Evolutionary conservation across 2,797 vertebrate genomes (phyloP).

Genomic region (Phoebastria nigripes): DNA sequence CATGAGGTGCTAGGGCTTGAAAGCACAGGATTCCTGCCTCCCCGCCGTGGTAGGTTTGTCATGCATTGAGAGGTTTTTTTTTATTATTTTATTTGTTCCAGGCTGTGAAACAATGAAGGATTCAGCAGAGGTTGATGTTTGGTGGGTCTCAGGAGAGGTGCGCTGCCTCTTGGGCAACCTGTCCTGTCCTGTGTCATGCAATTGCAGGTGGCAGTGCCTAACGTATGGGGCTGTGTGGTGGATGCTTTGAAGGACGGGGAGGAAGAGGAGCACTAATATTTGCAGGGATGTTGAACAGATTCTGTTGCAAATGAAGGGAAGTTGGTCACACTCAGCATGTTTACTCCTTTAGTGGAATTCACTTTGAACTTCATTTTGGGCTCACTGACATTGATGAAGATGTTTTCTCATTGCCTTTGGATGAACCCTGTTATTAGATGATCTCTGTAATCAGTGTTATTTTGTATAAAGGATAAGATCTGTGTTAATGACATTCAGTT

Average conservation of each 20-base stretch:
- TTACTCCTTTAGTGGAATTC: neutral
- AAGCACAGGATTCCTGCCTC: neutral
- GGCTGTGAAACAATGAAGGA: neutral
- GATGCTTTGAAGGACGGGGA: neutral
- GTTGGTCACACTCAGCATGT: neutral
- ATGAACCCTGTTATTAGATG: neutral
- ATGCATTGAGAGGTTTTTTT: neutral
- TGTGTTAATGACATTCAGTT: neutral
- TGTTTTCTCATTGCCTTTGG: neutral
- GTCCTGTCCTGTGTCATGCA: neutral
- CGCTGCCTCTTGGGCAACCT: neutral
- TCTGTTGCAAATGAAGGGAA: neutral
- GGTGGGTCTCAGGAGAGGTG: neutral
- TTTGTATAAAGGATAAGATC: neutral
- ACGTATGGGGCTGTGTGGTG: neutral
- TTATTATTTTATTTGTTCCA: neutral
- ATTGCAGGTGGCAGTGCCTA: neutral
- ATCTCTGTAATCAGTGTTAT: neutral
- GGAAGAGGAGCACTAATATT: neutral
- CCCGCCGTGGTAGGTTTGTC: neutral
- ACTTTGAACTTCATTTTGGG: neutral
- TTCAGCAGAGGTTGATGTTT: neutral
- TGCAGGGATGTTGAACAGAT: neutral
- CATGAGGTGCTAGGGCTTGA: neutral
- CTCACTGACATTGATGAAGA: neutral